These are phyloP conservation scores for Aromia moschata DNA, from an alignment of 2,888 invertebrate genomes.

Conservation along the genomic window DNA sequence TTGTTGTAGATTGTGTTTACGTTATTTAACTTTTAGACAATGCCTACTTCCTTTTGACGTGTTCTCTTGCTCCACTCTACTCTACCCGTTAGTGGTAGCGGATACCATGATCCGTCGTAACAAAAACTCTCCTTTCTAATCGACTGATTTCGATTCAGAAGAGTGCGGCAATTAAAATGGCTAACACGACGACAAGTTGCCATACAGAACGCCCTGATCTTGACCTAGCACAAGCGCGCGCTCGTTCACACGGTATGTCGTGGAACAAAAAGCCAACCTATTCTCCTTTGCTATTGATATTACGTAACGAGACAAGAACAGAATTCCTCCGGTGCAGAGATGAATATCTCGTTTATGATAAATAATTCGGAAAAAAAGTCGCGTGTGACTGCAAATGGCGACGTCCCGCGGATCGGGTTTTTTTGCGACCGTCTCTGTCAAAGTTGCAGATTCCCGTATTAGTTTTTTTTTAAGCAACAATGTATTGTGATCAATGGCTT, in stretches of 20 bases:
- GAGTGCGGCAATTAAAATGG: conserved; percentile 47
- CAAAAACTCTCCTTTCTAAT: conserved; percentile 38
- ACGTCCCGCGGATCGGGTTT: neutral
- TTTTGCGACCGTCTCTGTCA: no score
- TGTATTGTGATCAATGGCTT: no score
- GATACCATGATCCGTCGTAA: neutral
- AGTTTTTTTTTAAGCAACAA: no score
- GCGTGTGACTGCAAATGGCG: neutral
- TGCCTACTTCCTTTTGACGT: no score
- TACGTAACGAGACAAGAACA: conserved; percentile 14
- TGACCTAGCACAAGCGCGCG: conserved; percentile 33
- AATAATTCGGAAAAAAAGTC: conserved; percentile 11
- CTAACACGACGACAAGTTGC: conserved; percentile 38
- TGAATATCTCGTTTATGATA: conserved; percentile 23
- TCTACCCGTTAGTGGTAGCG: no score
- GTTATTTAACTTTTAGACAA: no score
- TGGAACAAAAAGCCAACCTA: conserved; percentile 9
- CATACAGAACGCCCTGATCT: conserved; percentile 36
- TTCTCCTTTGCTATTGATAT: conserved; percentile 16
- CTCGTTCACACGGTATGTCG: conserved; percentile 9
- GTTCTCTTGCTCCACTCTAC: no score
- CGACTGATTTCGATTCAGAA: conserved; percentile 47
- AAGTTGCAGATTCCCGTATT: no score
- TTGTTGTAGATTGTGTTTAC: no score
- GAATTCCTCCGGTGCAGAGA: conserved; percentile 1